phyloP scores from a whole-genome alignment of 92 coral and sea anemone genomes.

The Phenganax marumi region DNA sequence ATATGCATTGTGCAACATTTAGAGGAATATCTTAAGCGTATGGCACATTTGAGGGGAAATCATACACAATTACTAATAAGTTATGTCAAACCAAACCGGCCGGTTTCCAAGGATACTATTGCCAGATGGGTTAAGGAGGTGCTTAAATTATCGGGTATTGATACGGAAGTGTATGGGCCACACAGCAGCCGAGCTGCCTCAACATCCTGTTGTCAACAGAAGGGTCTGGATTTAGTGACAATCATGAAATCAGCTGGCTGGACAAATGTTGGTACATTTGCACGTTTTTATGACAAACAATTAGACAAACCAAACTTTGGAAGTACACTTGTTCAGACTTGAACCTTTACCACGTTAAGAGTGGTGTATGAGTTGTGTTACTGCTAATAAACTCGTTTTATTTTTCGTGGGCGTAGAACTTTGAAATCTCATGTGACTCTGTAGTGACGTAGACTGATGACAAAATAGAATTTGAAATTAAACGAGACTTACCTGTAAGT shows the following conservation, averaged over 20 bases:
- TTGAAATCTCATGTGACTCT: too few species aligned
- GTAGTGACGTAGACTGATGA: too few species aligned
- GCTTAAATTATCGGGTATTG: not conserved
- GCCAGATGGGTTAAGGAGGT: constrained; percentile 6
- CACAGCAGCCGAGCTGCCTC: constrained; percentile 6
- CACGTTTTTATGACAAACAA: not conserved
- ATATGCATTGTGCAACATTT: not conserved
- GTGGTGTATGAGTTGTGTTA: too few species aligned
- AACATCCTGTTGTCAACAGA: not conserved
- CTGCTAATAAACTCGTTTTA: too few species aligned
- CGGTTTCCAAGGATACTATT: not conserved
- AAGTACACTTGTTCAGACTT: not conserved
- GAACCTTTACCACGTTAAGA: too few species aligned
- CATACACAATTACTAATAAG: not conserved
- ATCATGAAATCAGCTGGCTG: constrained; percentile 8
- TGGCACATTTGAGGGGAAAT: not conserved
- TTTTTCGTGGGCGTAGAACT: too few species aligned
- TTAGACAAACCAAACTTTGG: not conserved
- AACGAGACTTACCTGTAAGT: too few species aligned
- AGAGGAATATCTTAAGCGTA: not conserved
- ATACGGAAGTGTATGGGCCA: not conserved
- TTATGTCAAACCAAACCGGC: not conserved
- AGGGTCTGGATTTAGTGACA: not conserved
- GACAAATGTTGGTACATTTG: not conserved
- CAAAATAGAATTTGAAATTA: too few species aligned